Base-by-base conservation (phyloP, 2,888 invertebrate genomes). In the Allolobophora icterica region DNA sequence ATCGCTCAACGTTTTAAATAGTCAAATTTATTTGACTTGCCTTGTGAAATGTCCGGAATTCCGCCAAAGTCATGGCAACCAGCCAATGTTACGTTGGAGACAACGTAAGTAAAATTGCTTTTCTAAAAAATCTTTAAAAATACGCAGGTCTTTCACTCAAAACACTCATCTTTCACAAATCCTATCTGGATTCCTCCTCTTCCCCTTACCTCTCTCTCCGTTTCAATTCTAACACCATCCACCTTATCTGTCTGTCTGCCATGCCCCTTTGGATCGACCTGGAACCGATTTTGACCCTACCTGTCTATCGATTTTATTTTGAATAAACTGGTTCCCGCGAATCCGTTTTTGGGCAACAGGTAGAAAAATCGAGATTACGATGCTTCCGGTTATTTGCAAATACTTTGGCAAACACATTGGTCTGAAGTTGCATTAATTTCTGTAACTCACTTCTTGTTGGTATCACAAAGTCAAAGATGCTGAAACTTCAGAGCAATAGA, bases 1-100 rank as follows among this genome's bases (percentile, higher is more conserved):
- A 45, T 45, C 89, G 45, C 89, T 52, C 52, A 33, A 45, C 52
- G 42, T 24, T n/a, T 42, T 17, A 40, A 89, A 35, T 42, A 89
- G 33, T 89, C 6, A 34, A 24, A 40, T 33, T 40, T 38, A 19
- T 45, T n/a, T n/a, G 52, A 52, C 52, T 24, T 52, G 3, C 5
- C n/a, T 71, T n/a, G 71, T 35, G 15, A 87, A 87, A 87, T 87
- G 87, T 87, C 87, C n/a, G 94, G 94, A 84, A 94, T 94, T 90
- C 95, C 95, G 17, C 94, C 94, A 30, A 94, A 94, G 92, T 93
- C 94, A 34, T 95, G 95, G 95, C 94, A 94, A 91, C 95, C 95
- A 35, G 91, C 94, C 71, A 94, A 93, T 91, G 93, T 95, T 38
- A 94, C 94, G 21, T 30, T 95, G 30, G 94, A 95, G 91, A 95